Percentiles rank a stretch among this genome's conserved stretches.
phyloP scores from a whole-genome alignment of 2,797 vertebrate genomes.

The Enteromius paludinosus region DNA sequence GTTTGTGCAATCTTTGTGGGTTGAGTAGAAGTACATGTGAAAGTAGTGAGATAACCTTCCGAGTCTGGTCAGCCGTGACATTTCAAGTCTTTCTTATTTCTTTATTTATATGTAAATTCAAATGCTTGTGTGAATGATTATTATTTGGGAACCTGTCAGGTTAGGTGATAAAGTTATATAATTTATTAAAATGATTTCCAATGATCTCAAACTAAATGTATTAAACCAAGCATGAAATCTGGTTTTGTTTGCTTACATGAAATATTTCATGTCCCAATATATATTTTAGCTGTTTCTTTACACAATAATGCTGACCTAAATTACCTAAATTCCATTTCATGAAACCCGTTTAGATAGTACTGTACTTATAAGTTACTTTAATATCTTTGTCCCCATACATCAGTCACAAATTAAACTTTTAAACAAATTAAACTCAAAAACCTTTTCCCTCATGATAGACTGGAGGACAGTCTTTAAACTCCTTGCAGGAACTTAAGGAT shows the following conservation, averaged over 20 bases:
- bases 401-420: background rate
- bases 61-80: background rate
- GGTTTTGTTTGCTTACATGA: background rate
- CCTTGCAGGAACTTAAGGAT: background rate
- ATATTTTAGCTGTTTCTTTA: background rate
- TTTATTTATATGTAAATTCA: background rate
- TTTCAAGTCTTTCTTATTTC: too few relatives aligned
- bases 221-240: slow-evolving; percentile 2
- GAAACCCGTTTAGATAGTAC: background rate
- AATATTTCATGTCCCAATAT: background rate
- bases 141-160: background rate
- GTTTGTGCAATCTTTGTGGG: slow-evolving; percentile 2
- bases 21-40: background rate
- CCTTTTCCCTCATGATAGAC: background rate
- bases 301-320: background rate
- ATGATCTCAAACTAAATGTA: background rate
- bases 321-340: background rate
- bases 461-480: background rate
- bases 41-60: background rate
- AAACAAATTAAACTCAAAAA: too few relatives aligned
- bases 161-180: background rate
- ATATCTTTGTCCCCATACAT: background rate
- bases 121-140: background rate
- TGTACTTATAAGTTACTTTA: background rate
- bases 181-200: background rate